These are phyloP conservation scores for Tapirus indicus DNA, from an alignment of 2,797 vertebrate species.

Conservation along the genomic window DNA sequence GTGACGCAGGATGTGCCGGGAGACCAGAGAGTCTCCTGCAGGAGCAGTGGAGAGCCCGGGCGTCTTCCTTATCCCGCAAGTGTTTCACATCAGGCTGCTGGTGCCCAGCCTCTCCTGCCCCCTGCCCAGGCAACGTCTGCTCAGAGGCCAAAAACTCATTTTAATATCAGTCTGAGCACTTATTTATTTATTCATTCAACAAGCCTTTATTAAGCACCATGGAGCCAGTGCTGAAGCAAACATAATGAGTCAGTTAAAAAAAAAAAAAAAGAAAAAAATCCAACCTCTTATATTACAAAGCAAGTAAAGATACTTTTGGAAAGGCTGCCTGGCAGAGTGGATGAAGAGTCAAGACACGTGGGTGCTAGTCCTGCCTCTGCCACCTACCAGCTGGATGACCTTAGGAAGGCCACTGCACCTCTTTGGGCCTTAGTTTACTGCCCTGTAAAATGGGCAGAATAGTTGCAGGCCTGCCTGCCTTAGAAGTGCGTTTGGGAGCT, in stretches of 20 bases:
- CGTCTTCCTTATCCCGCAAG: neutral
- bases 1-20: neutral
- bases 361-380: neutral
- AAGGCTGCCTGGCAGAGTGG: neutral
- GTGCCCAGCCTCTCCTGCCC: neutral
- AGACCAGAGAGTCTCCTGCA: neutral
- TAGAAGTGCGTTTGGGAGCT: neutral
- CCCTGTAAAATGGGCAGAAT: neutral
- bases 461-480: neutral
- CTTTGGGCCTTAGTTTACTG: neutral
- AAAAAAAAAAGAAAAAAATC: neutral
- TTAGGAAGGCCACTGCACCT: neutral
- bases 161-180: neutral
- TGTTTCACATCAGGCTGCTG: neutral
- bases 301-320: neutral
- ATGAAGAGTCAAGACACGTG: neutral
- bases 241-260: neutral
- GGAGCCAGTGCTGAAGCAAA: constrained; percentile 36
- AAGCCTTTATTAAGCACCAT: constrained; percentile 21
- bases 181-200: constrained; percentile 15
- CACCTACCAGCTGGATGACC: neutral
- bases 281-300: neutral
- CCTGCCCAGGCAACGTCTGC: neutral
- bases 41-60: neutral
- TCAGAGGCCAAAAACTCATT: neutral